Conservation (phyloP, 2,113 vertebrate genomes). For the Bucco capensis region DNA sequence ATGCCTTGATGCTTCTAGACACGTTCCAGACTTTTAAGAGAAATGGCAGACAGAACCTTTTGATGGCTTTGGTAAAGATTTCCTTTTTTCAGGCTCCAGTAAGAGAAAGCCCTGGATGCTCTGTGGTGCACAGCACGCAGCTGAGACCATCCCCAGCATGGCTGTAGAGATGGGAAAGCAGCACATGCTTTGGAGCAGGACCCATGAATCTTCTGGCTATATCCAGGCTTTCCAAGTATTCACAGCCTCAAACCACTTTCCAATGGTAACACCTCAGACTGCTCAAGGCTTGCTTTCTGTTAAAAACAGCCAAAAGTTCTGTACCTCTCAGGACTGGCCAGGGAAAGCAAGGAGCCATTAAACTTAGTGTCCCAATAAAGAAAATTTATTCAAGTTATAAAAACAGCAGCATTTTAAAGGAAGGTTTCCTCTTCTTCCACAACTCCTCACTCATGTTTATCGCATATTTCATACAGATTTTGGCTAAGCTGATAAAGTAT, state of each 20-base stretch:
- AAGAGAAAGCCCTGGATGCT: neutral
- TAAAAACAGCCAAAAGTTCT: neutral
- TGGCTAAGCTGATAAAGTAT: neutral
- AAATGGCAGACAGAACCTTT: neutral
- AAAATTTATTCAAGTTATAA: neutral
- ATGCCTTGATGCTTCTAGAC: neutral
- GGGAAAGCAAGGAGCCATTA: neutral
- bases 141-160: rapidly evolving
- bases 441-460: neutral
- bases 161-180: neutral
- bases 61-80: neutral
- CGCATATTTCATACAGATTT: neutral
- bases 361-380: neutral
- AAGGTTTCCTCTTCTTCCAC: neutral
- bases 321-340: neutral
- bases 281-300: neutral
- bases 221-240: neutral
- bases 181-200: neutral
- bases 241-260: neutral
- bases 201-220: rapidly evolving
- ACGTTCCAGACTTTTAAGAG: neutral
- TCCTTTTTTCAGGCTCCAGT: neutral
- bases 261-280: rapidly evolving
- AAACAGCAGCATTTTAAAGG: neutral
- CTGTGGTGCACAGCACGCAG: rapidly evolving